Percentiles rank a stretch among this genome's conserved stretches.
phyloP scores from a whole-genome alignment of 2,888 invertebrate genomes.

The Lithosia quadra region DNA sequence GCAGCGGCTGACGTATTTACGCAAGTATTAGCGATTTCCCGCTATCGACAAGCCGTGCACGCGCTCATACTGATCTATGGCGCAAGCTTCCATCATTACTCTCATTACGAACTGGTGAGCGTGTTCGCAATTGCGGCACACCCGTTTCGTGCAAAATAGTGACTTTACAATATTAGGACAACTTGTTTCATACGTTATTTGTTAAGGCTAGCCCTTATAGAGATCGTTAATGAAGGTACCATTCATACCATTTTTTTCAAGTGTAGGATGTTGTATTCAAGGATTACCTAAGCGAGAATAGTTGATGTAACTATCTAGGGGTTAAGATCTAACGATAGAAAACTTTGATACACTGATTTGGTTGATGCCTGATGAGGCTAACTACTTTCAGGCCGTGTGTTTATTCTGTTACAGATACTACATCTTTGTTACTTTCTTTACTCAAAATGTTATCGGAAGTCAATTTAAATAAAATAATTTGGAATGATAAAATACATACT shows the following conservation, averaged over 20 bases:
- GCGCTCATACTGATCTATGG: constrained; percentile 73
- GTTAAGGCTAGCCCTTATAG: constrained; percentile 47
- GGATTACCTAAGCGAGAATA: constrained; percentile 27
- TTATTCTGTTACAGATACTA: no score
- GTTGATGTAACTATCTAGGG: constrained; percentile 32
- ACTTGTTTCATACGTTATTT: constrained; percentile 55
- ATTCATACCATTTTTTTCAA: constrained; percentile 29
- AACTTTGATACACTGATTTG: background rate
- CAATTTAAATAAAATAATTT: no score
- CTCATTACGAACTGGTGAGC: constrained; percentile 72
- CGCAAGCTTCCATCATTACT: constrained; percentile 83
- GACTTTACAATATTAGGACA: constrained; percentile 64
- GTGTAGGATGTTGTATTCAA: constrained; percentile 33
- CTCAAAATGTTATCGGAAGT: no score
- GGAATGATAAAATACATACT: no score
- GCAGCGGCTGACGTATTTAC: constrained; percentile 76
- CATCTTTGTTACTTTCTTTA: no score
- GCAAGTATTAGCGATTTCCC: constrained; percentile 80
- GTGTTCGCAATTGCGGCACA: constrained; percentile 70
- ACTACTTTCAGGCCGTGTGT: background rate
- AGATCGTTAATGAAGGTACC: constrained; percentile 22
- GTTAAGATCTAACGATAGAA: background rate
- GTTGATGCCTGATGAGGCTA: background rate
- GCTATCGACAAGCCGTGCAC: constrained; percentile 76
- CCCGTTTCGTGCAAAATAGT: constrained; percentile 63